Conservation (phyloP, 2,113 vertebrate genomes). For the Lynx canadensis region DNA sequence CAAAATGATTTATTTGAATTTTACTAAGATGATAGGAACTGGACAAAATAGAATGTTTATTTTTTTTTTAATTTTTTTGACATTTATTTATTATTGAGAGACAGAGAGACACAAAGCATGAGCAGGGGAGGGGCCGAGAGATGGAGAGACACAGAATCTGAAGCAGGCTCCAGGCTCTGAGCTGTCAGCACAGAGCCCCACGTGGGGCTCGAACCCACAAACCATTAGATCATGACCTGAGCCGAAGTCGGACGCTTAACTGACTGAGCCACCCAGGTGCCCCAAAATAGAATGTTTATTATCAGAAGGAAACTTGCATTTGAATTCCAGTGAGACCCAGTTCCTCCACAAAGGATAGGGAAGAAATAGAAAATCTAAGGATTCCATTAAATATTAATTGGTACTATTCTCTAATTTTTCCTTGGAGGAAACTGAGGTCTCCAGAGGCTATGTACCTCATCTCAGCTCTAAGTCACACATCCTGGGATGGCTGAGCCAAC, state of each 20-base stretch:
- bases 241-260: too few relatives aligned
- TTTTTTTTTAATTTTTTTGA: background rate
- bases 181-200: too few relatives aligned
- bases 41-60: constrained; percentile 27
- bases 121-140: too few relatives aligned
- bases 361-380: background rate
- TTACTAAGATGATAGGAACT: constrained; percentile 12
- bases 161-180: too few relatives aligned
- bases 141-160: too few relatives aligned
- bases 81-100: too few relatives aligned
- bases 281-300: constrained; percentile 27
- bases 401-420: background rate
- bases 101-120: too few relatives aligned
- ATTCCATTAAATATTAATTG: background rate
- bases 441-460: background rate
- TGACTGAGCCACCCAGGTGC: too few relatives aligned
- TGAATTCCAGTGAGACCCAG: background rate
- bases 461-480: background rate
- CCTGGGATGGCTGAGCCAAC: background rate
- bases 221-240: too few relatives aligned
- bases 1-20: constrained; percentile 49
- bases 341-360: background rate
- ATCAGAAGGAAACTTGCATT: constrained; percentile 36
- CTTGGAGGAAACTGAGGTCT: constrained; percentile 14
- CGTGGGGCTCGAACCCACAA: too few relatives aligned